Percentiles rank a stretch among this genome's conserved stretches.
Evolutionary conservation across 2,797 vertebrate genomes (phyloP).

Genomic region (Sebastes aleutianus): DNA sequence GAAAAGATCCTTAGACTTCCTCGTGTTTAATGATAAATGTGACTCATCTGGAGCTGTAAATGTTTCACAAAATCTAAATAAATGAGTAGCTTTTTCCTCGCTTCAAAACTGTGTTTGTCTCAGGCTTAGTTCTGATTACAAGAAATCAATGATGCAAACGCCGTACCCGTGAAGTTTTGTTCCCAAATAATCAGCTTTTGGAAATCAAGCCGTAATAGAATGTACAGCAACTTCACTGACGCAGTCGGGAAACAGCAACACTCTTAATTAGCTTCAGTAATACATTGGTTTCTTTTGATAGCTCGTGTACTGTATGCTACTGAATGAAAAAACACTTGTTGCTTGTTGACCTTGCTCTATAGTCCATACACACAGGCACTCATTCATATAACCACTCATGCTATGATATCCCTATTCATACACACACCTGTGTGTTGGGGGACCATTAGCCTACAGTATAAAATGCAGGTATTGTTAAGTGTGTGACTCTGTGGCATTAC

Average conservation of each 20-base stretch:
- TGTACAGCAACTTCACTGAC: background rate
- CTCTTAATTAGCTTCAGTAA: background rate
- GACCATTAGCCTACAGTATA: background rate
- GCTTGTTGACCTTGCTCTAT: background rate
- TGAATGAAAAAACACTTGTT: conserved; percentile 4
- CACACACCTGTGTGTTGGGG: background rate
- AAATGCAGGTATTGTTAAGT: background rate
- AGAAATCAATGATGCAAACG: conserved; percentile 42
- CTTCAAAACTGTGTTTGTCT: conserved; percentile 34
- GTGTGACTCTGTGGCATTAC: background rate
- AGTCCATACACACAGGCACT: background rate
- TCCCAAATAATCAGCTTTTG: conserved; percentile 7
- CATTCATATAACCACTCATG: background rate
- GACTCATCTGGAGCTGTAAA: conserved; percentile 66
- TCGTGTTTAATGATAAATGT: conserved; percentile 70
- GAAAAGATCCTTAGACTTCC: conserved; percentile 14
- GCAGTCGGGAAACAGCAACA: background rate
- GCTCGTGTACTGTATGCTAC: background rate
- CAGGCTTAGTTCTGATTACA: conserved; percentile 38
- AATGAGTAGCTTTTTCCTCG: conserved; percentile 57
- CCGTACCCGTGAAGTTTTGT: background rate
- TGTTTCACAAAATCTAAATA: conserved; percentile 71
- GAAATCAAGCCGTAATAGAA: background rate
- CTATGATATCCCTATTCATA: background rate
- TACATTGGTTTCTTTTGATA: background rate